Evolutionary conservation across 2,888 invertebrate genomes (phyloP).

Genomic region (Caenorhabditis doughertyi): DNA sequence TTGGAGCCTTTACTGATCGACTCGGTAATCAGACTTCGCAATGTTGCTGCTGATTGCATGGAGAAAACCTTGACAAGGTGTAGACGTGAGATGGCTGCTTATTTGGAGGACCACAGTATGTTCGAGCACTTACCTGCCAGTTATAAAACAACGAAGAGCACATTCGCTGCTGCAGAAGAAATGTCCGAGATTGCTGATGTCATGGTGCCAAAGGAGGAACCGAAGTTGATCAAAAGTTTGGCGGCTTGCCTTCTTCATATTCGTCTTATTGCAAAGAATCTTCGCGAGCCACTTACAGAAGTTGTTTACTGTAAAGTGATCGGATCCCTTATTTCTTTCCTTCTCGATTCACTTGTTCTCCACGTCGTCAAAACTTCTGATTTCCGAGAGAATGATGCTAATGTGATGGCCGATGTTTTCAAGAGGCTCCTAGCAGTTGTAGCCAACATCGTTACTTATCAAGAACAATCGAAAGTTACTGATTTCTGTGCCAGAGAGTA

Average conservation of each 20-base stretch:
- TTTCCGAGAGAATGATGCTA: constrained; percentile 67
- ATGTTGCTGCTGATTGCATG: constrained; percentile 72
- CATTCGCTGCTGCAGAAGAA: constrained; percentile 36
- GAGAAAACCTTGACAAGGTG: constrained; percentile 73
- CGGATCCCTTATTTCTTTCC: constrained; percentile 75
- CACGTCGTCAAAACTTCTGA: constrained; percentile 62
- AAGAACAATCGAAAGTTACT: constrained; percentile 67
- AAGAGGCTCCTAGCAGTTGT: constrained; percentile 66
- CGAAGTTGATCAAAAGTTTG: constrained; percentile 59
- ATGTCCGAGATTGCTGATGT: constrained; percentile 36
- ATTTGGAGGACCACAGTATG: constrained; percentile 50
- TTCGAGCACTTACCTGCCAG: constrained; percentile 52
- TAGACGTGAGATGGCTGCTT: constrained; percentile 64
- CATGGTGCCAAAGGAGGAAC: constrained; percentile 45
- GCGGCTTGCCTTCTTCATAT: constrained; percentile 71
- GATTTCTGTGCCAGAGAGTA: constrained; percentile 76
- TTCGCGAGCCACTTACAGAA: constrained; percentile 75
- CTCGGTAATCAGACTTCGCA: constrained; percentile 71
- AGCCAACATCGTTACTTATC: constrained; percentile 59
- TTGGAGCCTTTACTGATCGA: constrained; percentile 68
- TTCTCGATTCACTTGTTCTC: constrained; percentile 69
- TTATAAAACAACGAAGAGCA: constrained; percentile 46
- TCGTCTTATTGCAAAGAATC: constrained; percentile 73
- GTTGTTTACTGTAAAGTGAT: constrained; percentile 76
- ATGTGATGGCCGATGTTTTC: constrained; percentile 64